Conservation (phyloP, 2,888 invertebrate genomes). For the Tenthredo scrophulariae region DNA sequence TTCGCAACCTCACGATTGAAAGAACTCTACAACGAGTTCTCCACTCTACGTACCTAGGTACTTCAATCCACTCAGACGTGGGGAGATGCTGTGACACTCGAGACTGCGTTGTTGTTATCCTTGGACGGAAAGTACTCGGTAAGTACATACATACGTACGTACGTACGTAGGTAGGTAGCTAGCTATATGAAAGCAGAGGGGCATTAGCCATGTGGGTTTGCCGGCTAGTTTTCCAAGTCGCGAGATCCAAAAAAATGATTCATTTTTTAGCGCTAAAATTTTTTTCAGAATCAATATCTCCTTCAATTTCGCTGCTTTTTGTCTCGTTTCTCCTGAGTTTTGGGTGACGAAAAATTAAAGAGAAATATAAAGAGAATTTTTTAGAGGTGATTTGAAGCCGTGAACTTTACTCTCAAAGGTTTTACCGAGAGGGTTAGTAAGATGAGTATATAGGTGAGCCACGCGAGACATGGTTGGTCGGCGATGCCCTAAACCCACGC, state of each 20-base stretch:
- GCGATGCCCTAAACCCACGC: constrained; percentile 20
- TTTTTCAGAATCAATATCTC: not conserved
- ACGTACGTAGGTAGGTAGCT: constrained; percentile 4
- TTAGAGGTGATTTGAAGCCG: not conserved
- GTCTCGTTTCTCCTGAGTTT: not conserved
- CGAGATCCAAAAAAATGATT: too few species aligned
- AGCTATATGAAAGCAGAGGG: not conserved
- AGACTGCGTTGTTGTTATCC: constrained; percentile 50
- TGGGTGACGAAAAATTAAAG: not conserved
- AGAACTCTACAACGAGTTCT: constrained; percentile 26
- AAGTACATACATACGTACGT: not conserved
- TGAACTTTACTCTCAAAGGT: not conserved
- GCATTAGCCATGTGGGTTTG: constrained; percentile 17
- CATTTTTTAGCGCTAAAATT: not conserved
- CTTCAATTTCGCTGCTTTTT: not conserved
- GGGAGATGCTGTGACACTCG: constrained; percentile 49
- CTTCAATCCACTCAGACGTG: constrained; percentile 49
- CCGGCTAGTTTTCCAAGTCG: not conserved
- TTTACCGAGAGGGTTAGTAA: not conserved
- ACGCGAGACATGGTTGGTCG: not conserved
- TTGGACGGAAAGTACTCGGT: constrained; percentile 46
- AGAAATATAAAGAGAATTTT: not conserved
- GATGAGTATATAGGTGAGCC: not conserved
- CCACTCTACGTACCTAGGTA: constrained; percentile 27
- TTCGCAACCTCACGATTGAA: constrained; percentile 42